phyloP scores from a whole-genome alignment of 2,888 invertebrate species.

The Erynnis tages region DNA sequence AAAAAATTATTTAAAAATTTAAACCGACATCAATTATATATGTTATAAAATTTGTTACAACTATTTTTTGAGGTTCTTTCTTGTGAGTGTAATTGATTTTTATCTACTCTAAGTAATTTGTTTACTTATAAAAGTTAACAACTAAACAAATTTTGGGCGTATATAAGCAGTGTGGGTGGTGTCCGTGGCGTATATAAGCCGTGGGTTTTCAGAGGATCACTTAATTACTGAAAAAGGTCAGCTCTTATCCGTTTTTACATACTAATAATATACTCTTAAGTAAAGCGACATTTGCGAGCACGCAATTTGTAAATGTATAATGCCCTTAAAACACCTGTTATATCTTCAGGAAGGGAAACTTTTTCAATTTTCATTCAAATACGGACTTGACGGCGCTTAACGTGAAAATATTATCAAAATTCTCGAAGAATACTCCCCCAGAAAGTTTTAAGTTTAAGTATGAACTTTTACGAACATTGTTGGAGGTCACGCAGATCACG shows the following conservation, averaged over 20 bases:
- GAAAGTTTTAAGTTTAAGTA: constrained; percentile 36
- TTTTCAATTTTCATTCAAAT: constrained; percentile 73
- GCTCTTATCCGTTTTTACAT: too few relatives aligned
- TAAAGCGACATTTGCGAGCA: not conserved
- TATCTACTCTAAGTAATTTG: too few relatives aligned
- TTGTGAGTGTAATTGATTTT: too few relatives aligned
- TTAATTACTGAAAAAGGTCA: constrained; percentile 4
- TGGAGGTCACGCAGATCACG: constrained; percentile 17
- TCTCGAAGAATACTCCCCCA: constrained; percentile 37
- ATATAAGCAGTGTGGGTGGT: not conserved
- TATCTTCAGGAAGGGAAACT: constrained; percentile 57
- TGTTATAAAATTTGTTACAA: too few relatives aligned
- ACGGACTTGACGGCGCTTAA: constrained; percentile 50
- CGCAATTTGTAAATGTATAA: constrained; percentile 33
- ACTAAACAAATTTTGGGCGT: not conserved
- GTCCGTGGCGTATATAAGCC: too few relatives aligned
- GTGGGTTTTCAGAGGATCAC: not conserved
- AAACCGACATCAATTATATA: too few relatives aligned
- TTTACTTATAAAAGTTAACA: too few relatives aligned
- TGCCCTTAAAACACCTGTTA: constrained; percentile 51
- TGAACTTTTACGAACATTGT: constrained; percentile 22
- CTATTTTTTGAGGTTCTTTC: too few relatives aligned
- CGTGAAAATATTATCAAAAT: constrained; percentile 50
- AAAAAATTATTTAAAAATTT: too few relatives aligned
- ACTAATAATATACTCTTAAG: constrained; percentile 4